These are phyloP conservation scores for Chascanopsetta lugubris DNA, from an alignment of 2,113 vertebrate species.

Conservation along the genomic window DNA sequence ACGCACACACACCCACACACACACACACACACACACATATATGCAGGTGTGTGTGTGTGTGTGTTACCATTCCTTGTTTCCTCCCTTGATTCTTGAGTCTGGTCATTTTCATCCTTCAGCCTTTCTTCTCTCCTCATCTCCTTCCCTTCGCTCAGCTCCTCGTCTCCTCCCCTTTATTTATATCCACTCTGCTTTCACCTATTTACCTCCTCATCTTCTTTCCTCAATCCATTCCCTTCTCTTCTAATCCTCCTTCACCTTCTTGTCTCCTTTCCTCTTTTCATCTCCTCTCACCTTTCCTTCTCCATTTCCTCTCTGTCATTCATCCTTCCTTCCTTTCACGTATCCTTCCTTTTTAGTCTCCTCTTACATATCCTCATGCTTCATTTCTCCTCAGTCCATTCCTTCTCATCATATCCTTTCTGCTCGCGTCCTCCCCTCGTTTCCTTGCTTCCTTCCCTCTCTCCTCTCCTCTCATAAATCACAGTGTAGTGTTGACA, in stretches of 20 bases:
- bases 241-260: background rate
- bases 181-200: too few relatives aligned
- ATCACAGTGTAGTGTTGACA: too few relatives aligned
- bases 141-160: background rate
- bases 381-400: background rate
- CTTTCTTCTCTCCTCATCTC: too few relatives aligned
- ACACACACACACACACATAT: too few relatives aligned
- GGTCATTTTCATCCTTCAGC: background rate
- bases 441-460: background rate
- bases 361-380: background rate
- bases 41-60: too few relatives aligned
- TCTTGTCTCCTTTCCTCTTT: background rate
- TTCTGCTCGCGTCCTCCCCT: background rate
- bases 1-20: background rate
- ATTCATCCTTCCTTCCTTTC: background rate
- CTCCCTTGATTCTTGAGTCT: too few relatives aligned
- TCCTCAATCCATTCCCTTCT: background rate
- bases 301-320: background rate
- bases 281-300: background rate
- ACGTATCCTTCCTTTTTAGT: background rate
- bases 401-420: background rate
- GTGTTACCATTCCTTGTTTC: too few relatives aligned
- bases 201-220: background rate
- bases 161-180: background rate
- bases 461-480: background rate